phyloP scores from a whole-genome alignment of 2,888 invertebrate species.

The Pachycephus smyrnensis region DNA sequence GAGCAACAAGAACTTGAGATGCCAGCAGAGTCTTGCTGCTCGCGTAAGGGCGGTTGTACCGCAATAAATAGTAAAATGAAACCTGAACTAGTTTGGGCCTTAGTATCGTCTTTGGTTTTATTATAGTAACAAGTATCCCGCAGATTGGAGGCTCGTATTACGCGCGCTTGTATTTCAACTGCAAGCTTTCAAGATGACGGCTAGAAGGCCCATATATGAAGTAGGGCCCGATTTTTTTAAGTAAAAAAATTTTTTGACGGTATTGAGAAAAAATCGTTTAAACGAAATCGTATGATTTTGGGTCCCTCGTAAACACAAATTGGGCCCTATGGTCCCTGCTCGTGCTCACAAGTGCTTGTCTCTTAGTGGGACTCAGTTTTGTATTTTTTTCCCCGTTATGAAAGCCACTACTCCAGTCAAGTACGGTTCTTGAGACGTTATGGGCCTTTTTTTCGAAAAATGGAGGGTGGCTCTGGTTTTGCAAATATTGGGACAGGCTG shows the following conservation, averaged over 20 bases:
- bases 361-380: background rate
- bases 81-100: slow-evolving; percentile 12
- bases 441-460: slow-evolving; percentile 28
- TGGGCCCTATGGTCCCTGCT: background rate
- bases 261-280: background rate
- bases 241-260: too few species aligned
- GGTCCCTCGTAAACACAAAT: background rate
- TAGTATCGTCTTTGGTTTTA: slow-evolving; percentile 30
- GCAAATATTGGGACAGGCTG: slow-evolving; percentile 50
- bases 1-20: too few species aligned
- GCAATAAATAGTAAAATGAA: slow-evolving; percentile 38
- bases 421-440: slow-evolving; percentile 30
- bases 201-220: background rate
- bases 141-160: slow-evolving; percentile 31
- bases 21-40: slow-evolving; percentile 18
- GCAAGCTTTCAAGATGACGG: background rate
- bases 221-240: background rate
- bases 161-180: background rate
- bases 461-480: slow-evolving; percentile 31
- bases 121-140: slow-evolving; percentile 28
- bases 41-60: slow-evolving; percentile 24
- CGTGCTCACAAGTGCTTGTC: background rate
- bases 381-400: background rate
- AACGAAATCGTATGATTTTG: background rate
- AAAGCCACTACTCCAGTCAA: slow-evolving; percentile 36